Conservation (phyloP, 2,797 vertebrate species). For the Myiotriccus ornatus region DNA sequence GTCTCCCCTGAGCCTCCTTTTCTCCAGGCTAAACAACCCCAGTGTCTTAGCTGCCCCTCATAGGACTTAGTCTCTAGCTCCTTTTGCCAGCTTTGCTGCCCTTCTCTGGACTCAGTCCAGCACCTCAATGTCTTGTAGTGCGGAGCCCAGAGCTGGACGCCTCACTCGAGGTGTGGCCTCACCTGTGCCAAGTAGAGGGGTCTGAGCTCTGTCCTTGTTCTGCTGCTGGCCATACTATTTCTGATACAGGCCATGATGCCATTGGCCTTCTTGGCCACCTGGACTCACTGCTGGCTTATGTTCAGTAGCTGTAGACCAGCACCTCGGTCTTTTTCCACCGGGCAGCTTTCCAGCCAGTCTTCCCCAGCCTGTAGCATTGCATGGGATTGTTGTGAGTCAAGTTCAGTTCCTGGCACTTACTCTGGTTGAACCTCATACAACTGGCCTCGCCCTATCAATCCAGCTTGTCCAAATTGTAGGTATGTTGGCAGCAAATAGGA, state of each 20-base stretch:
- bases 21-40: background rate
- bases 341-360: background rate
- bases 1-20: background rate
- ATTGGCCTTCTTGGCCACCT: fast-evolving
- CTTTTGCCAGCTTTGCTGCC: fast-evolving
- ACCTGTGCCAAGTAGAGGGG: fast-evolving
- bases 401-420: background rate
- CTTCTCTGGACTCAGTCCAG: fast-evolving
- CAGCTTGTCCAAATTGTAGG: background rate
- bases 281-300: background rate
- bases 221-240: background rate
- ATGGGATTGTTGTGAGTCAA: background rate
- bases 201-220: fast-evolving
- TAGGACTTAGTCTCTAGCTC: fast-evolving
- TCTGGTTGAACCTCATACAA: background rate
- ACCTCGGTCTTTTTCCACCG: fast-evolving
- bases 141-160: fast-evolving
- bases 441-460: background rate
- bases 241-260: background rate
- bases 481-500: background rate
- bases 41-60: background rate
- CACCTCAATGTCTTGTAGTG: fast-evolving
- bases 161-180: fast-evolving
- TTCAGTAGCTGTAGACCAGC: fast-evolving
- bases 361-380: fast-evolving